A percentile compares a stretch with the other conserved stretches of the same genome.
Conservation (phyloP, 1,140 invertebrate species). For the Rhynchophorus ferrugineus region DNA sequence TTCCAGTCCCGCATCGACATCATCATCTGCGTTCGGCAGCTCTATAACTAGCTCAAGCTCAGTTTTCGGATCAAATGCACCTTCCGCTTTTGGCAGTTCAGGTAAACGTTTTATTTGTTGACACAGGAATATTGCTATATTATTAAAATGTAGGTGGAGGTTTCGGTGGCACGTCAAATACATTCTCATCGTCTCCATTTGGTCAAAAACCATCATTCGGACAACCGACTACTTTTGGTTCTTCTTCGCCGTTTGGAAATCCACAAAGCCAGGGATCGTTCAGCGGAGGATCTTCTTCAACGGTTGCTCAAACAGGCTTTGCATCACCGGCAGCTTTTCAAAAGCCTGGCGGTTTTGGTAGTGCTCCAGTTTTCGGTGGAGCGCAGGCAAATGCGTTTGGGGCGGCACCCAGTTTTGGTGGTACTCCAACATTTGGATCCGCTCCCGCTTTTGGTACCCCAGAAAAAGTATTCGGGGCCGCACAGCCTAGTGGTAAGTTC, state of each 20-base stretch:
- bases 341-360: conserved; percentile 40
- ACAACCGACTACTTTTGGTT: conserved; percentile 23
- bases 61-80: not conserved
- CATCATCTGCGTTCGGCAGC: conserved; percentile 9
- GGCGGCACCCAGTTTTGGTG: conserved; percentile 44
- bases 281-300: conserved; percentile 33
- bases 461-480: conserved; percentile 43
- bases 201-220: conserved; percentile 23
- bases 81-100: conserved; percentile 26
- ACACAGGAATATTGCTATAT: not conserved
- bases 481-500: not conserved
- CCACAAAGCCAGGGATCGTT: conserved; percentile 28
- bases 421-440: conserved; percentile 45
- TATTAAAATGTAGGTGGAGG: not conserved
- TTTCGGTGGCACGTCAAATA: conserved; percentile 1
- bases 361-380: conserved; percentile 43
- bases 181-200: conserved; percentile 16
- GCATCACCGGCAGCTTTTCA: conserved; percentile 30
- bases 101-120: not conserved
- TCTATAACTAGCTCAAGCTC: conserved; percentile 14
- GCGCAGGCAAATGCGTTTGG: conserved; percentile 41
- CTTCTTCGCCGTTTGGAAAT: conserved; percentile 24
- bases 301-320: conserved; percentile 39
- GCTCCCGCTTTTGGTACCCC: conserved; percentile 45
- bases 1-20: not conserved